Conservation (phyloP, 2,888 invertebrate species). For the Mythimna ferrago region DNA sequence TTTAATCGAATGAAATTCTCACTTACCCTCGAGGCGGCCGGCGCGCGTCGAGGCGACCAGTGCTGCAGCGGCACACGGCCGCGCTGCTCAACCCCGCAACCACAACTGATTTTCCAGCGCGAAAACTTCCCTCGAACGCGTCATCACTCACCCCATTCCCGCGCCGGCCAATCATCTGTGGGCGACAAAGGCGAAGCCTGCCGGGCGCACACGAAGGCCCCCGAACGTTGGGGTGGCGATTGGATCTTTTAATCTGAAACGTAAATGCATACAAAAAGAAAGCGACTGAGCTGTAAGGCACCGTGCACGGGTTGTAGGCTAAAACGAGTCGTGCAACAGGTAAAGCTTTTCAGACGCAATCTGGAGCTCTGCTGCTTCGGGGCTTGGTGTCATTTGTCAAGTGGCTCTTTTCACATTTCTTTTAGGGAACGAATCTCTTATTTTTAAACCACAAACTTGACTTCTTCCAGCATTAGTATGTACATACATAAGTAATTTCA, state of each 20-base stretch:
- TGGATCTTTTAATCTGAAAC: conserved; percentile 90
- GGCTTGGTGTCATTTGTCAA: conserved; percentile 37
- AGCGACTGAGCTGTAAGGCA: conserved; percentile 82
- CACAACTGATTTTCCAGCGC: conserved; percentile 88
- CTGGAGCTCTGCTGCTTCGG: conserved; percentile 37
- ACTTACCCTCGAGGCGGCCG: conserved; percentile 86
- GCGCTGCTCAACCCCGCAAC: conserved; percentile 82
- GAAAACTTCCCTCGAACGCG: conserved; percentile 89
- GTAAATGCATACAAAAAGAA: conserved; percentile 90
- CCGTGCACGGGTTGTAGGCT: conserved; percentile 79
- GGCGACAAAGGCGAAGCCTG: conserved; percentile 73
- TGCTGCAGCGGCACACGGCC: conserved; percentile 81
- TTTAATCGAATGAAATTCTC: conserved; percentile 88
- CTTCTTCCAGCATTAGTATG: background rate
- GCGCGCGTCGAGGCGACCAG: conserved; percentile 71
- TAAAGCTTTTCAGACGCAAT: conserved; percentile 73
- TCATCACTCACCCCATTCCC: conserved; percentile 87
- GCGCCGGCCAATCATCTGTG: conserved; percentile 79
- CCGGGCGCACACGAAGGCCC: conserved; percentile 78
- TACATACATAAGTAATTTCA: background rate
- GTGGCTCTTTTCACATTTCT: conserved; percentile 16
- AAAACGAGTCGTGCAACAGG: conserved; percentile 82
- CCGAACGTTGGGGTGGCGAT: conserved; percentile 86
- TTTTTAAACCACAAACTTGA: background rate
- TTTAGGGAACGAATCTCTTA: background rate